Evolutionary conservation across 2,113 vertebrate species (phyloP).

Genomic region (Salvator merianae): DNA sequence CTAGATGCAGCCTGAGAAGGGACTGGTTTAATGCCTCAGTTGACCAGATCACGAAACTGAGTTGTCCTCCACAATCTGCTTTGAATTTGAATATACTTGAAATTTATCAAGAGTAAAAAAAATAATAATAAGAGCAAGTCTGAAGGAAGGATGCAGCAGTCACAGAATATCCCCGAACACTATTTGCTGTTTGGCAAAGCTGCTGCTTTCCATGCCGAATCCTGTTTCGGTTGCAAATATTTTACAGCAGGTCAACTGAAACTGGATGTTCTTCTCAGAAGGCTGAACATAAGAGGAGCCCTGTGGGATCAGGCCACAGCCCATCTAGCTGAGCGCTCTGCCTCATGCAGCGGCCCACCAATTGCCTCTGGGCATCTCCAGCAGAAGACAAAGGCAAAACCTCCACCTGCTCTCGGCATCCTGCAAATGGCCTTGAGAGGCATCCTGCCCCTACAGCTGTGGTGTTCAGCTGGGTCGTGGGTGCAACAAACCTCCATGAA

Average conservation of each 20-base stretch:
- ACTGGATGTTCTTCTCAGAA: no score
- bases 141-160: slow-evolving; percentile 27
- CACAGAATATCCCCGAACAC: slow-evolving; percentile 36
- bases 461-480: no score
- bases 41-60: neutral
- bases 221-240: no score
- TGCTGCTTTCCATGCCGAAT: no score
- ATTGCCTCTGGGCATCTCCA: neutral
- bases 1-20: neutral
- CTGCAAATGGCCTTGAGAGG: no score
- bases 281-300: neutral
- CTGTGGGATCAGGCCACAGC: no score
- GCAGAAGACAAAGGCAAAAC: neutral
- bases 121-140: no score
- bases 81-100: slow-evolving; percentile 58
- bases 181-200: neutral
- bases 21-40: slow-evolving; percentile 42
- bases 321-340: no score
- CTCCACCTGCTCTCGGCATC: no score
- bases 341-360: no score
- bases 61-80: slow-evolving; percentile 37
- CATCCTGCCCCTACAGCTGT: no score
- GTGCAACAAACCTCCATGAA: neutral
- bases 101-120: slow-evolving; percentile 55
- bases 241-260: no score